A percentile compares a stretch with the other conserved stretches of the same genome.
phyloP scores from a whole-genome alignment of 2,113 vertebrate genomes.

The Xyrauchen texanus region DNA sequence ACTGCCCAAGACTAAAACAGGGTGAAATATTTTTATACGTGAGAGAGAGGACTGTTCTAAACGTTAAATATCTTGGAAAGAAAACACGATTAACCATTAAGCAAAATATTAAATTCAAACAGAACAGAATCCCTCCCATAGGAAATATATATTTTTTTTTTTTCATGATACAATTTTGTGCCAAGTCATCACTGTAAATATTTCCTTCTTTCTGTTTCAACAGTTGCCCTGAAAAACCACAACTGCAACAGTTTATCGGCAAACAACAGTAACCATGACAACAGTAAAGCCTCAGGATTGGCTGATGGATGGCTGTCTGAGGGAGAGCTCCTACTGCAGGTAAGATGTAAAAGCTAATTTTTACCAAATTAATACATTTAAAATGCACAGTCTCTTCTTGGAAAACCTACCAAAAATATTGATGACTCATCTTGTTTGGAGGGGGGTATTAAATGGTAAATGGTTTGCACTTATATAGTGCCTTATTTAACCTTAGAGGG shows the following conservation, averaged over 20 bases:
- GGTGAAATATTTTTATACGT: not conserved
- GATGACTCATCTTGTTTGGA: too few relatives aligned
- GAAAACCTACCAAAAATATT: too few relatives aligned
- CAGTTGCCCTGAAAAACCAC: constrained; percentile 67
- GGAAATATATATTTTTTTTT: too few relatives aligned
- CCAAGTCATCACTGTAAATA: not conserved
- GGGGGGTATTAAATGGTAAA: too few relatives aligned
- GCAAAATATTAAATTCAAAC: too few relatives aligned
- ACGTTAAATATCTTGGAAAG: not conserved
- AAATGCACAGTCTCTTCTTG: too few relatives aligned
- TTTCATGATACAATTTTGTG: too few relatives aligned
- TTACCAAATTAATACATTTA: not conserved
- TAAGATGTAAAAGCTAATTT: constrained; percentile 46
- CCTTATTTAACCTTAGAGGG: too few relatives aligned
- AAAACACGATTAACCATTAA: not conserved
- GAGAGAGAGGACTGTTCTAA: not conserved
- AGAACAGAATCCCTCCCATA: too few relatives aligned
- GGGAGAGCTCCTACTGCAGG: constrained; percentile 73
- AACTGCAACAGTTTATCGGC: constrained; percentile 18
- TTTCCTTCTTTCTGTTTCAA: constrained; percentile 30
- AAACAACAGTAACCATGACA: constrained; percentile 8
- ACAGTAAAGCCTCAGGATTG: not conserved
- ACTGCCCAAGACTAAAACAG: constrained; percentile 3
- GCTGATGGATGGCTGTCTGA: constrained; percentile 52
- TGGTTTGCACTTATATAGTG: too few relatives aligned